Base-by-base conservation (phyloP, 2,888 invertebrate species). In the Nymphalis urticae region DNA sequence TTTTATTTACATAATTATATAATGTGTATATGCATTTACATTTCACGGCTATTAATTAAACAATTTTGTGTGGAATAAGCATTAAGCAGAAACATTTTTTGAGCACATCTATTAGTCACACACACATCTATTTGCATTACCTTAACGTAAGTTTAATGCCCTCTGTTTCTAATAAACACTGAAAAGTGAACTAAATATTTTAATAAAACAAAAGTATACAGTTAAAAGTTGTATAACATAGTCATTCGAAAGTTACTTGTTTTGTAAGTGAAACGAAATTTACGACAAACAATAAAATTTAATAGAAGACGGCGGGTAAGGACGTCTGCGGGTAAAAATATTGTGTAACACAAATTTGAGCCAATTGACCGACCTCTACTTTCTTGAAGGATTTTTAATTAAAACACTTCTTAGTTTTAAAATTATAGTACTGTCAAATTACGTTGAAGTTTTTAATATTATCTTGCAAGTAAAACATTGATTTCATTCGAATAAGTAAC, bases 231-330 rank as follows among this genome's bases (percentile, higher is more conserved):
- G 27, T 56, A 9, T n/a, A 32, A 36, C 32, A 32, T 32, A 7
- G 9, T 56, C n/a, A 32, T 56, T 17, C 17, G 2, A 56, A 17
- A 16, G 56, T 19, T 59, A 59, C 24, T 50, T 69, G 65, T 58
- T 65, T 62, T 62, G 42, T 65, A 61, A 66, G 61, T 66, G 66
- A 63, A 58, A 62, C 47, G 19, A 58, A 59, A 63, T 68, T 71
- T 71, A 71, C 68, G 58, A 48, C 27, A 7, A 27, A 64, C 48
- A 68, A 71, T 71, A 71, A 71, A 71, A 51, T 58, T 36, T 19
- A 42, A 62, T 59, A 62, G 61, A 48, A 62, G 61, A 24, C 50
- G 70, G 60, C 68, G 62, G 68, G 64, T 64, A 58, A 64, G 51
- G 64, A 59, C 66, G 66, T 62, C 58, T 66, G 58, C 63, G 50